These are phyloP conservation scores for Amiota communis DNA, from an alignment of 2,888 invertebrate genomes.

Conservation along the genomic window DNA sequence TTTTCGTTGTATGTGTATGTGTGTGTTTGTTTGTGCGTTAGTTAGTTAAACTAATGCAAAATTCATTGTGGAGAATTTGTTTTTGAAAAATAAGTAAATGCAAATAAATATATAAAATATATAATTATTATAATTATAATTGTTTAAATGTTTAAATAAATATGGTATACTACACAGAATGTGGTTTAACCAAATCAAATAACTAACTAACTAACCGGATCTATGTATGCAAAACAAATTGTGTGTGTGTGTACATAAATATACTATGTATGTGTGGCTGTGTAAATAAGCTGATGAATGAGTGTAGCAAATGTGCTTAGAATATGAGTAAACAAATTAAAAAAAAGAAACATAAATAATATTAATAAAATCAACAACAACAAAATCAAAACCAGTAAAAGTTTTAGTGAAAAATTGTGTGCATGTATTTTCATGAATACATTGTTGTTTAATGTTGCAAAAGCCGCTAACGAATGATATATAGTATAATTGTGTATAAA, in stretches of 20 bases:
- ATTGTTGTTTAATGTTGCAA: neutral
- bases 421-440: too few species aligned
- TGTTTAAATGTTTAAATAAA: too few species aligned
- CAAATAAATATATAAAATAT: too few species aligned
- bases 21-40: constrained; percentile 1
- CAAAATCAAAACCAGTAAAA: constrained; percentile 5
- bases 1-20: neutral
- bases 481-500: too few species aligned
- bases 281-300: neutral
- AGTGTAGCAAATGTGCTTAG: neutral
- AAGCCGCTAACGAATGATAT: too few species aligned
- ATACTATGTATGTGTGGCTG: neutral
- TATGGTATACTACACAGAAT: too few species aligned
- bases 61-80: neutral
- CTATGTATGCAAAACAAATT: too few species aligned
- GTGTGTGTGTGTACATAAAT: too few species aligned
- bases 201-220: too few species aligned
- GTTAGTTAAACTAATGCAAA: too few species aligned
- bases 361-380: neutral
- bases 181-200: too few species aligned
- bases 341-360: neutral
- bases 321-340: neutral
- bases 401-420: neutral
- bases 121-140: too few species aligned
- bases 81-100: constrained; percentile 9